Evolutionary conservation across 2,797 vertebrate species (phyloP), one percentile per base, ranked within the genome.

Genomic region (Scarus forsteni): DNA sequence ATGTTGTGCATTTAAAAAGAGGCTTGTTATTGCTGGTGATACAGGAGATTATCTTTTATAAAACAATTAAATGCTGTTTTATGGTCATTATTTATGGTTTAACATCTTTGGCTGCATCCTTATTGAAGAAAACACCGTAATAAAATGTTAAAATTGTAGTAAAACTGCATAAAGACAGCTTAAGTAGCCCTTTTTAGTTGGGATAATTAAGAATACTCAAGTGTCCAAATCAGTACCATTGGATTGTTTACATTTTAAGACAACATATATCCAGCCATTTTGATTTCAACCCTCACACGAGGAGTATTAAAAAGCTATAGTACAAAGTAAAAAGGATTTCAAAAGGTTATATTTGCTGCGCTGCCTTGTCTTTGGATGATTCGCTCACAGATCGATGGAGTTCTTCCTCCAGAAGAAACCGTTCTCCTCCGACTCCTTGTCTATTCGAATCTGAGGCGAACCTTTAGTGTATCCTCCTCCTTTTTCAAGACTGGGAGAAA

Each of bases 361-460:
- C 44, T 51, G 82, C 12, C 63, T 56, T 19, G 13, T 80, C 75
- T 94, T 84, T 91, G 94, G 83, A 95, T 83, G 53, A 89, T 89
- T 66, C 64, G 67, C 93, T 93, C 93, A 97, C 89, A 98, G 94
- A 74, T 95, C 93, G 12, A 94, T 96, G 77, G 96, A 96, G 91
- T 92, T 92, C 86, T 90, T 95, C 91, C 86, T 97, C 95, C 94
- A 93, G 87, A 94, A 92, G 76, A 93, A 94, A 81, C 92, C 86
- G 58, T 86, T 90, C 73, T 95, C 94, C 85, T 94, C 95, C 56
- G 94, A 90, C 84, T 95, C 94, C 70, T 94, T 83, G 79, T 95
- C 93, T 81, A 95, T 94, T 88, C 85, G 94, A 92, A 96, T 95
- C 85, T 94, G 95, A 96, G 97, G 96, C 93, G 95, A 95, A 66